Percentiles rank a stretch among this genome's conserved stretches.
Conservation (phyloP, 2,113 vertebrate species). For the Corydoras sp. region DNA sequence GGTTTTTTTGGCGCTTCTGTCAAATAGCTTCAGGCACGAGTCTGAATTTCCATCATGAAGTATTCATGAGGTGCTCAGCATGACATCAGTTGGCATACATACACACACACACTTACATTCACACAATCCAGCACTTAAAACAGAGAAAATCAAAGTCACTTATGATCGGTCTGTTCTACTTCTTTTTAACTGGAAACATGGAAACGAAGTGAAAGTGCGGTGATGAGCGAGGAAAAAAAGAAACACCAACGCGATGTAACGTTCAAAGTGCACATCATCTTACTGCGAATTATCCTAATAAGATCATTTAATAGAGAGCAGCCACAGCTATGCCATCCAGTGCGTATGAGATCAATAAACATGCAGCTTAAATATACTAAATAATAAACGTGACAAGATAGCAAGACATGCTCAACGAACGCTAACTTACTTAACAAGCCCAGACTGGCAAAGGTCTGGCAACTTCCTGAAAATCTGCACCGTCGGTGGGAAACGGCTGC, state of each 20-base stretch:
- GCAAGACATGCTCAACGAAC: background rate
- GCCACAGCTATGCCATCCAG: too few relatives aligned
- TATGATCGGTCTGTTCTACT: background rate
- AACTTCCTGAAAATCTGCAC: slow-evolving; percentile 61
- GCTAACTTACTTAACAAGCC: slow-evolving; percentile 59
- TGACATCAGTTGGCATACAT: slow-evolving; percentile 26
- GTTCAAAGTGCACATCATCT: background rate
- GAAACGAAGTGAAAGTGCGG: background rate
- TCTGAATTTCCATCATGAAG: slow-evolving; percentile 54
- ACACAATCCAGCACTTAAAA: background rate
- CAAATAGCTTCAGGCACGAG: slow-evolving; percentile 6
- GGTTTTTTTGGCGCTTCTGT: background rate
- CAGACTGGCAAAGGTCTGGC: slow-evolving; percentile 54
- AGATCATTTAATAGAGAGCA: background rate
- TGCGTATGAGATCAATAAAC: background rate
- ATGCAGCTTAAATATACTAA: background rate
- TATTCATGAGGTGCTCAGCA: slow-evolving; percentile 46
- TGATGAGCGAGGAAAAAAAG: background rate
- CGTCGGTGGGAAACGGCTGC: slow-evolving; percentile 36
- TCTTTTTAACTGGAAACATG: background rate
- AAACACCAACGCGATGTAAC: too few relatives aligned
- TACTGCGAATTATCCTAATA: background rate
- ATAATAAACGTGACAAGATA: background rate
- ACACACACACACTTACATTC: slow-evolving; percentile 20
- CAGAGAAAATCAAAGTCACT: background rate